Conservation (phyloP, 2,113 vertebrate species). For the Zosterops lateralis region DNA sequence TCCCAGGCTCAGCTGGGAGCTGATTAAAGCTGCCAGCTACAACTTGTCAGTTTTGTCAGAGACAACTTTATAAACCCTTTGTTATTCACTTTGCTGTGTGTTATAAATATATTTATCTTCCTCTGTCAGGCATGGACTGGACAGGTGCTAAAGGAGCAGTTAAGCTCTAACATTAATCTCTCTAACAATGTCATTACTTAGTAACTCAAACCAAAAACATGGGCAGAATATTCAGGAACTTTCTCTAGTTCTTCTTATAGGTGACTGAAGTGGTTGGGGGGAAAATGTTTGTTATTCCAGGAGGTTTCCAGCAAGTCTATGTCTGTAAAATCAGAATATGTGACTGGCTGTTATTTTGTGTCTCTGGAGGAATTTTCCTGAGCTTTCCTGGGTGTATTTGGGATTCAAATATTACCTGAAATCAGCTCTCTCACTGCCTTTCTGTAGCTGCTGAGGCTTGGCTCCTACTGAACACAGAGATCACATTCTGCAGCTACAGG, state of each 20-base stretch:
- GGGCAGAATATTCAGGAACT: slow-evolving; percentile 18
- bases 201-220: neutral
- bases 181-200: slow-evolving; percentile 30
- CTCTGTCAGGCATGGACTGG: slow-evolving; percentile 52
- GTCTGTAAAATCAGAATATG: neutral
- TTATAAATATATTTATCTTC: slow-evolving; percentile 79
- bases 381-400: neutral
- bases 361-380: neutral
- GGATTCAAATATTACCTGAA: neutral
- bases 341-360: neutral
- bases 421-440: neutral
- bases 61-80: slow-evolving; percentile 67
- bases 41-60: slow-evolving; percentile 60
- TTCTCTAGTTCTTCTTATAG: neutral
- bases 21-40: slow-evolving; percentile 67
- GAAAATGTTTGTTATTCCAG: neutral
- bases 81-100: slow-evolving; percentile 66
- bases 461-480: neutral
- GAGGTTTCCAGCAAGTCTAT: neutral
- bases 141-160: slow-evolving; percentile 60
- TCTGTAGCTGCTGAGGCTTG: neutral
- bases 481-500: neutral
- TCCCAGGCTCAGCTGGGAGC: slow-evolving; percentile 69
- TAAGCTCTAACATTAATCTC: neutral
- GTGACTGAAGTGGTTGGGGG: neutral